A percentile compares a stretch with the other conserved stretches of the same genome.
Evolutionary conservation across 2,797 vertebrate genomes (phyloP).

Genomic region (Gallirallus australis): DNA sequence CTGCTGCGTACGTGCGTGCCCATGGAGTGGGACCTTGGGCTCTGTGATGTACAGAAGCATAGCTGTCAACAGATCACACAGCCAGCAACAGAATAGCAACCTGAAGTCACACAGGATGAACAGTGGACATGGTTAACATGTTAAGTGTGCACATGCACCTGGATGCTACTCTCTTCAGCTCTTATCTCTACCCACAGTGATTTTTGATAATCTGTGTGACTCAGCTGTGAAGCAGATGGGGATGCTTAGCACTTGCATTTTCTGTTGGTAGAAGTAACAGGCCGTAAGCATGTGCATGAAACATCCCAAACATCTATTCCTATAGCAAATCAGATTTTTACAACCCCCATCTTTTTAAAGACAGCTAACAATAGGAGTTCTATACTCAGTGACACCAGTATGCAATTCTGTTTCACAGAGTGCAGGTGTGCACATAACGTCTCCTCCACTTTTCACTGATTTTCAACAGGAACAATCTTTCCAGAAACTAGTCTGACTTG

Average conservation of each 20-base stretch:
- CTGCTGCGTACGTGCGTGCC: neutral
- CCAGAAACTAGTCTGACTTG: neutral
- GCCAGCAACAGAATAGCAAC: neutral
- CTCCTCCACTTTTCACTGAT: neutral
- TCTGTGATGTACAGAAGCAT: neutral
- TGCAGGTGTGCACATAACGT: neutral
- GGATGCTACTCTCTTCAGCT: neutral
- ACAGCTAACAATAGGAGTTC: neutral
- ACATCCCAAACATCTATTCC: neutral
- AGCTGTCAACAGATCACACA: neutral
- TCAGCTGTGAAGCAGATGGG: neutral
- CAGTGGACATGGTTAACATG: neutral
- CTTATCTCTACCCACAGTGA: neutral
- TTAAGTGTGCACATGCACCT: neutral
- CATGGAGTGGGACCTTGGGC: fast-evolving
- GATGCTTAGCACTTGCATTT: neutral
- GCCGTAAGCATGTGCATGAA: fast-evolving
- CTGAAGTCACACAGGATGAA: neutral
- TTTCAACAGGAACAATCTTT: neutral
- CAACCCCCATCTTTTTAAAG: neutral
- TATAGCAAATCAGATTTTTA: neutral
- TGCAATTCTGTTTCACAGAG: neutral
- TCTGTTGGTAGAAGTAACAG: neutral
- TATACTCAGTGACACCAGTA: neutral
- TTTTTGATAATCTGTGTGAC: neutral